phyloP scores from a whole-genome alignment of 2,113 vertebrate genomes.

The Saimiri boliviensis region DNA sequence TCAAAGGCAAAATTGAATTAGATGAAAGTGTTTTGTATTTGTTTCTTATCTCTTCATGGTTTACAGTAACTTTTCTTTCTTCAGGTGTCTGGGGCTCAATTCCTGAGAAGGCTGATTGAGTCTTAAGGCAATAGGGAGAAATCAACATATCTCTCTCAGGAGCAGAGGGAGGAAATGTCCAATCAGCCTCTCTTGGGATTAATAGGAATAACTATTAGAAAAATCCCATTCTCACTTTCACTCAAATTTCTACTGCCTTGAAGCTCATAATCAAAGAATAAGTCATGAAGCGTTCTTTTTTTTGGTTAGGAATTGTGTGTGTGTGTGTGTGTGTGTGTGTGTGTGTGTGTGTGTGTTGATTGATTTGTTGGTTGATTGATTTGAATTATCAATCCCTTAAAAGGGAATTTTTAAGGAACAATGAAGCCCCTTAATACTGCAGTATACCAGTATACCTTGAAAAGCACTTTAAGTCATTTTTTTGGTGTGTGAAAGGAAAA shows the following conservation, averaged over 20 bases:
- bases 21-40: constrained; percentile 38
- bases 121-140: neutral
- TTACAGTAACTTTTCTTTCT: constrained; percentile 56
- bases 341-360: neutral
- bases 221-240: neutral
- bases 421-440: neutral
- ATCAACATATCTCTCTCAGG: neutral
- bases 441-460: neutral
- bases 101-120: constrained; percentile 12
- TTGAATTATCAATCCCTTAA: neutral
- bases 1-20: constrained; percentile 49
- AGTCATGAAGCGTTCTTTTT: neutral
- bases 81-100: constrained; percentile 37
- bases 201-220: neutral
- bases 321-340: neutral
- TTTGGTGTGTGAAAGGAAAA: neutral
- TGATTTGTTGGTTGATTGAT: neutral
- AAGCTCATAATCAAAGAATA: constrained; percentile 1
- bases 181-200: neutral
- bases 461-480: neutral
- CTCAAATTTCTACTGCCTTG: neutral
- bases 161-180: neutral
- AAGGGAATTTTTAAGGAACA: neutral
- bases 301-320: neutral
- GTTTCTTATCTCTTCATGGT: constrained; percentile 34